Evolutionary conservation across 1,140 invertebrate species (phyloP), one percentile per base, ranked within the genome.

Genomic region (Holcopasites calliopsidis): DNA sequence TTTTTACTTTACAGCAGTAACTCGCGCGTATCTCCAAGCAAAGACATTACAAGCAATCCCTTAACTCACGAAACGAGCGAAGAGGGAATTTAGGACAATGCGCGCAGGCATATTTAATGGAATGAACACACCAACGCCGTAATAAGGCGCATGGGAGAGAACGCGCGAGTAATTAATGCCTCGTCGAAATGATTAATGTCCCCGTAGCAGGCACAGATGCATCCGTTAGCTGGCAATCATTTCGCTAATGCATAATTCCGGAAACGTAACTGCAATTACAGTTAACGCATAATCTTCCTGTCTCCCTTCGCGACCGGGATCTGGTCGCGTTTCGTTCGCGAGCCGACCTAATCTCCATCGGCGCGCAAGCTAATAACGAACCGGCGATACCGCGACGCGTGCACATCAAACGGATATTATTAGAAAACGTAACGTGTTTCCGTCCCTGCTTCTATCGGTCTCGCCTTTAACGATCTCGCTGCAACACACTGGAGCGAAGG

Each of bases 391-490:
- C 42, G 18, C 50, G 73, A 75, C 50, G 73, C 52, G 64, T 69
- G 54, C 54, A 60, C 23, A 69, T 75, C 73, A 75, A n/a, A 75
- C 64, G 40, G 73, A 75, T 69, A 75, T 75, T 60, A 69, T 42
- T 23, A n/a, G 4, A 44, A 50, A 33, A 13, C 42, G 16, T 23
- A 69, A 50, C 65, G 42, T 58, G 50, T 60, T 42, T 60, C 54
- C 42, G 42, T n/a, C 33, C 1, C 13, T 18, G 33, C 54, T 75
- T n/a, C n/a, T 75, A 75, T 75, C 65, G 23, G 54, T 40, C 40
- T 58, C n/a, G n/a, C n/a, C n/a, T n/a, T n/a, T 65, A 23, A 58
- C 40, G 23, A 31, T 10, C 35, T 18, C 28, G 47, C 23, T 28
- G n/a, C 18, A 23, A 13, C 52, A n/a, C 2, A 11, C 10, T 4